A percentile compares a stretch with the other conserved stretches of the same genome.
Conservation (phyloP, 2,888 invertebrate genomes). For the Plagiodera versicolora region DNA sequence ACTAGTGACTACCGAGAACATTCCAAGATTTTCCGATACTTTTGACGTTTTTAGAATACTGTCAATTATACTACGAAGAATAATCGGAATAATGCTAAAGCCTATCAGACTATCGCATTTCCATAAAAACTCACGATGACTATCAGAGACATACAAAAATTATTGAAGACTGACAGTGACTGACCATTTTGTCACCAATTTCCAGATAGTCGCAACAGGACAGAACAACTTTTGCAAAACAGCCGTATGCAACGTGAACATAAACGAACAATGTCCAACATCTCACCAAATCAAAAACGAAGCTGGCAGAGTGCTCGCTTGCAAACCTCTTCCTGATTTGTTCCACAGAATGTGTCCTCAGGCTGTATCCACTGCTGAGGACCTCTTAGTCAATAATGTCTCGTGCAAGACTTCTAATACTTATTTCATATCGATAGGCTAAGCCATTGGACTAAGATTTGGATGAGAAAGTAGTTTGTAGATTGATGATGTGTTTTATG, state of each 20-base stretch:
- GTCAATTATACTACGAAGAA: too few relatives aligned
- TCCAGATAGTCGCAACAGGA: constrained; percentile 31
- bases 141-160: too few relatives aligned
- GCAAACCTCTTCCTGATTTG: constrained; percentile 40
- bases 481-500: too few relatives aligned
- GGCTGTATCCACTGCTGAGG: constrained; percentile 54
- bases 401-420: constrained; percentile 43
- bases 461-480: not conserved
- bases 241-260: constrained; percentile 29
- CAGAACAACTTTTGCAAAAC: constrained; percentile 28
- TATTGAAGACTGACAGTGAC: too few relatives aligned
- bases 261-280: constrained; percentile 33
- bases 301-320: constrained; percentile 31
- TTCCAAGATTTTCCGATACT: too few relatives aligned
- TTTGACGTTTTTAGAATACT: too few relatives aligned
- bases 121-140: too few relatives aligned
- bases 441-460: not conserved
- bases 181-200: too few relatives aligned
- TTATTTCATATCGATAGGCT: constrained; percentile 32
- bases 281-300: constrained; percentile 31
- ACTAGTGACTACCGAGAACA: too few relatives aligned
- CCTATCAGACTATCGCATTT: too few relatives aligned
- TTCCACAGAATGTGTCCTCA: constrained; percentile 54
- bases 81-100: too few relatives aligned
- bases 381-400: constrained; percentile 48